These are phyloP conservation scores for Merops nubicus DNA, from an alignment of 2,113 vertebrate genomes.

Conservation along the genomic window DNA sequence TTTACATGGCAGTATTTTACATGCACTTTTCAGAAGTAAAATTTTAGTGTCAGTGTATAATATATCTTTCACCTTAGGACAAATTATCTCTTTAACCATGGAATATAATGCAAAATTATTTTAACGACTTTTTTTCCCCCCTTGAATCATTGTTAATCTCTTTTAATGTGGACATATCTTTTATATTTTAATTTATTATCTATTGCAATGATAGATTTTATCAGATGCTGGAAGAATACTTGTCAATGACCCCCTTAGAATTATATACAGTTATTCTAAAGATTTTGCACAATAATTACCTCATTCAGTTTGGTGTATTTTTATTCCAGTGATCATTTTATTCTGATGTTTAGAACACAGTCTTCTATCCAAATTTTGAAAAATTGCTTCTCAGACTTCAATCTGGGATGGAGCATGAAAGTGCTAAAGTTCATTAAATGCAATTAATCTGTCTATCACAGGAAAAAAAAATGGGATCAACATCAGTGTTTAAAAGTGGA, in stretches of 20 bases:
- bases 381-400: background rate
- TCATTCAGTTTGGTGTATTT: conserved; percentile 65
- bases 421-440: background rate
- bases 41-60: conserved; percentile 51
- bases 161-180: conserved; percentile 66
- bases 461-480: background rate
- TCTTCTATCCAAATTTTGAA: conserved; percentile 17
- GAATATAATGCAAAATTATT: conserved; percentile 24
- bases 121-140: conserved; percentile 11
- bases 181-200: conserved; percentile 72
- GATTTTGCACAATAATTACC: conserved; percentile 71
- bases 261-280: conserved; percentile 50
- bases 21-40: conserved; percentile 65
- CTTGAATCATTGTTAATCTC: conserved; percentile 51
- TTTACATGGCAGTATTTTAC: conserved; percentile 69
- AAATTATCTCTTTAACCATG: conserved; percentile 37
- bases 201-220: conserved; percentile 48
- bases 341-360: background rate
- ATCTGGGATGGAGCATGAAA: background rate
- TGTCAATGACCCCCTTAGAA: conserved; percentile 57
- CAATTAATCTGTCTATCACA: background rate
- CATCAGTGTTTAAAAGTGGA: background rate
- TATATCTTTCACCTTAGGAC: conserved; percentile 22
- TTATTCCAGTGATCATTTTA: conserved; percentile 61
- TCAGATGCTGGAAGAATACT: conserved; percentile 55